Evolutionary conservation across 2,113 vertebrate species (phyloP).

Genomic region (Eclectus roratus): DNA sequence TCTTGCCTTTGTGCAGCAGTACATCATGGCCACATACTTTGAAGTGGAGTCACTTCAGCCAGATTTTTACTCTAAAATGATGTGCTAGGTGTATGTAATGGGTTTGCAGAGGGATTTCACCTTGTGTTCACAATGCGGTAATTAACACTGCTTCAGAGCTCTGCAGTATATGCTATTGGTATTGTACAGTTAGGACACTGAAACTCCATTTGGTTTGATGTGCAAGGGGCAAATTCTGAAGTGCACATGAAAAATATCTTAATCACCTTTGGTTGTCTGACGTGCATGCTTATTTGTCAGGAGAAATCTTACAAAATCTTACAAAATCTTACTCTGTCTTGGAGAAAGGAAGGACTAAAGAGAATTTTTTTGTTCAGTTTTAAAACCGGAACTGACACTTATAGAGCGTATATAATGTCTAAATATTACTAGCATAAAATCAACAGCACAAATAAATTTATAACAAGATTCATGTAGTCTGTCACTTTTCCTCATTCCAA

Average conservation of each 20-base stretch:
- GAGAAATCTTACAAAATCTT: neutral
- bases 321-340: neutral
- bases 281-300: neutral
- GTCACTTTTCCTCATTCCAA: neutral
- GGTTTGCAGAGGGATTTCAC: neutral
- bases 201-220: neutral
- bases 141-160: neutral
- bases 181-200: neutral
- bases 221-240: neutral
- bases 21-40: neutral
- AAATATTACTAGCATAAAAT: neutral
- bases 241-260: neutral
- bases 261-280: neutral
- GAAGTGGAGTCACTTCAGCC: neutral
- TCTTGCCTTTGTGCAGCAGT: neutral
- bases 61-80: neutral
- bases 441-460: neutral
- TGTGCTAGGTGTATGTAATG: neutral
- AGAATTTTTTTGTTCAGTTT: neutral
- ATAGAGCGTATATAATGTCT: neutral
- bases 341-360: neutral
- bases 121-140: neutral
- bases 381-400: neutral
- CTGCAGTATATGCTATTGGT: neutral
- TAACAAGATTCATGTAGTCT: neutral